Base-by-base conservation (phyloP, 2,888 invertebrate species). In the Elysia crispata region DNA sequence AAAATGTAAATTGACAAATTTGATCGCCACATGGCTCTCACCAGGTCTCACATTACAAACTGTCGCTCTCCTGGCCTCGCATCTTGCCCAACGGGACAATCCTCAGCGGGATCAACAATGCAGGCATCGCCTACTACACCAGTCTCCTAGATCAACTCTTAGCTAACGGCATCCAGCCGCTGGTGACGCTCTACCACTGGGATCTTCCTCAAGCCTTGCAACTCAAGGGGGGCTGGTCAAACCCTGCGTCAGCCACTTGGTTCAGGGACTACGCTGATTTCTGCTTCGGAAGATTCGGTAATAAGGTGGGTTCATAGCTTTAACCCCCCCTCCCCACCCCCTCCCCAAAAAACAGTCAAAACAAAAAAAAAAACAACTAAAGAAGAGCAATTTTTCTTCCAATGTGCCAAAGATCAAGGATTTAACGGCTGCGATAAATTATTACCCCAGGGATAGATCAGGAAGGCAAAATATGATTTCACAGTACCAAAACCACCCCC, bases 111-210 rank as follows among this genome's bases (percentile, higher is more conserved):
- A 30, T 96, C 31, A 97, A 95, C 89, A 92, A 93, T 54, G 93
- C 94, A 1, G 97, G 96, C 18, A 93, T 97, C 11, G 92, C 94
- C 79, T 96, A 96, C 91, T 97, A 97, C 90, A 95, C 94, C 86
- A 94, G 95, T 84, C 91, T 97, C 66, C 95, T 97, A 76, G 93
- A 96, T 86, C 95, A 94, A 86, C 93, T 96, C 8, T 83, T 95
- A 5, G 92, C 91, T 0, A 92, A 93, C 72, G 93, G 93, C 23
- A 94, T 95, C 81, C 90, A 92, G 77, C 95, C 95, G 0, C 86
- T 92, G 82, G 90, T 94, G 15, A 94, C 94, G 93, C 94, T 92
- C 92, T 94, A 87, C 82, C 90, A 90, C 85, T 90, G 88, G 89
- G 93, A 93, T 83, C 87, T 92, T 72, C 93, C 93, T 0, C 90